A percentile compares a stretch with the other conserved stretches of the same genome.
Conservation (phyloP, 2,797 vertebrate genomes). For the Schizothorax lantsangensis region DNA sequence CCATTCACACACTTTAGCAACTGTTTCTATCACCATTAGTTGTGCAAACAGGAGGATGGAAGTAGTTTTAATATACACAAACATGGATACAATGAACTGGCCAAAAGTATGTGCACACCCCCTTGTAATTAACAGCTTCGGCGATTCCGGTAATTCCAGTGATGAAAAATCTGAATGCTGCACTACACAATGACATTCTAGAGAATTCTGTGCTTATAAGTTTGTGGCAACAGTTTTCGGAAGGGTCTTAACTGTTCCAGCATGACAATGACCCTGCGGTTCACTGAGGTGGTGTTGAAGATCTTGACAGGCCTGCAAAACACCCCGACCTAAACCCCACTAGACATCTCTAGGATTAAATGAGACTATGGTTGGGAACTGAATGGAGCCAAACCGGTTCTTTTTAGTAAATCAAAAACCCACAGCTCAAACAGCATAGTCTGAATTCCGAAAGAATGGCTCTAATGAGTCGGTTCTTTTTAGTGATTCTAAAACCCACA, state of each 20-base stretch:
- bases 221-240: background rate
- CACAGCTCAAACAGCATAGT: background rate
- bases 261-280: background rate
- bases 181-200: background rate
- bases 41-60: constrained; percentile 20
- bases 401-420: background rate
- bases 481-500: background rate
- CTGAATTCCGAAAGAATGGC: background rate
- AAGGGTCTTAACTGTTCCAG: background rate
- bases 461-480: background rate
- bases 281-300: background rate
- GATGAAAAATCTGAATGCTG: background rate
- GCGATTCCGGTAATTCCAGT: background rate
- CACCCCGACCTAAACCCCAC: background rate
- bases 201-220: background rate
- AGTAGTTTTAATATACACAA: constrained; percentile 27
- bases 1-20: constrained; percentile 42
- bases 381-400: background rate
- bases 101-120: background rate
- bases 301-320: background rate
- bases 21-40: constrained; percentile 50
- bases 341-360: constrained; percentile 8
- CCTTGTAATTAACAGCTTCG: background rate
- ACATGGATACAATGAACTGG: background rate
- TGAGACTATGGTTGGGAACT: background rate